phyloP scores from a whole-genome alignment of 2,797 vertebrate genomes.

The Phoeniculus purpureus region DNA sequence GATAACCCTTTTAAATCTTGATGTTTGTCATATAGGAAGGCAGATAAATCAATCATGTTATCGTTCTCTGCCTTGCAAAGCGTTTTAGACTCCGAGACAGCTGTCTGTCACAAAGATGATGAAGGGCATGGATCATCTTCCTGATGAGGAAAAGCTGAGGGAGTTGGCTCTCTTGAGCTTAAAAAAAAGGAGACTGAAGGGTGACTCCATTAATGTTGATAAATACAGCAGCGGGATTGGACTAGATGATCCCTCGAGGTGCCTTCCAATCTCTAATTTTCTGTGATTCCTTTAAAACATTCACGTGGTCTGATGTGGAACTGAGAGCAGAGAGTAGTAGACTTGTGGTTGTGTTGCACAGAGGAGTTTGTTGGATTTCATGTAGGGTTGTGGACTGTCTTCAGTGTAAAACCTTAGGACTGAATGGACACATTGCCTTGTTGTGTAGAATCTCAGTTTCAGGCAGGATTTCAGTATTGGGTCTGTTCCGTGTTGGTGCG shows the following conservation, averaged over 20 bases:
- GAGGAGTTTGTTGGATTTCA: not conserved
- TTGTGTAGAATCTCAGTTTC: not conserved
- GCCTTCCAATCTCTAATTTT: no score
- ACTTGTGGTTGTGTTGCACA: not conserved
- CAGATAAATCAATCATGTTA: not conserved
- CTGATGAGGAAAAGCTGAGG: no score
- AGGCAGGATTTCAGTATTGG: not conserved
- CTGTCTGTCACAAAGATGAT: no score
- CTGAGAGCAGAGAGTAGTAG: not conserved
- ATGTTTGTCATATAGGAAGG: not conserved
- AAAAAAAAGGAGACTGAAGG: no score
- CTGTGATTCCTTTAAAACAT: not conserved
- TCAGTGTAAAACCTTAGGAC: not conserved
- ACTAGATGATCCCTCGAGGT: no score
- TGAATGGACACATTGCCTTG: not conserved
- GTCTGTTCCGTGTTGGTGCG: not conserved
- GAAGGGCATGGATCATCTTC: no score
- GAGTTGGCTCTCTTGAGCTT: no score
- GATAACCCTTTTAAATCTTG: not conserved
- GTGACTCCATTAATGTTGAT: no score
- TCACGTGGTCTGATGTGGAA: not conserved
- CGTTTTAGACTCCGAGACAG: constrained; percentile 6
- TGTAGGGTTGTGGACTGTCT: not conserved
- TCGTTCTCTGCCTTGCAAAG: constrained; percentile 4
- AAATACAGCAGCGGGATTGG: no score